Percentiles rank a stretch among this genome's conserved stretches.
phyloP scores from a whole-genome alignment of 2,113 vertebrate genomes.

The Eudyptes chrysolophus region DNA sequence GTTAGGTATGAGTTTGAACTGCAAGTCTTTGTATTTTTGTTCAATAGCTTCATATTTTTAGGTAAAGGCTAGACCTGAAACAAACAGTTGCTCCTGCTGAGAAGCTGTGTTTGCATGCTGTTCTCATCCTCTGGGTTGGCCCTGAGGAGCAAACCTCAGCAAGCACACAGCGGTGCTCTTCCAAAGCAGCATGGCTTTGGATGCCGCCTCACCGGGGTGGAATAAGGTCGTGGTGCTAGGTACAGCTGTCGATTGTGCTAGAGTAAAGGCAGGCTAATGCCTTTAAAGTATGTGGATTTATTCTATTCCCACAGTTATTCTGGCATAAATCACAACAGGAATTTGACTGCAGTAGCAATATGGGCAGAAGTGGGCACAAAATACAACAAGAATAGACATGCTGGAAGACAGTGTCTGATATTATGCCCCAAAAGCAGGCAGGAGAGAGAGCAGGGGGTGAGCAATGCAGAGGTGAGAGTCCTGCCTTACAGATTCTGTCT shows the following conservation, averaged over 20 bases:
- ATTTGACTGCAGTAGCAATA: not conserved
- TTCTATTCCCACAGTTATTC: not conserved
- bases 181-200: not conserved
- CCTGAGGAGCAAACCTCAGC: not conserved
- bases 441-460: not conserved
- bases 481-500: not conserved
- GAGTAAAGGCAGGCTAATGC: not conserved
- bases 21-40: not conserved
- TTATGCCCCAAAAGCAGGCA: not conserved
- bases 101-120: not conserved
- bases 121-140: not conserved
- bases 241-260: not conserved
- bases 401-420: not conserved
- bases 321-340: not conserved
- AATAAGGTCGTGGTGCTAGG: not conserved
- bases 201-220: not conserved
- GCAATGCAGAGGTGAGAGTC: not conserved
- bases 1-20: not conserved
- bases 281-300: not conserved
- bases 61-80: not conserved
- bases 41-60: not conserved
- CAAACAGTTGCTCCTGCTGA: not conserved
- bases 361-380: not conserved
- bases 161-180: not conserved
- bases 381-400: not conserved